phyloP scores from a whole-genome alignment of 2,797 vertebrate genomes.

The Poecile montanus region DNA sequence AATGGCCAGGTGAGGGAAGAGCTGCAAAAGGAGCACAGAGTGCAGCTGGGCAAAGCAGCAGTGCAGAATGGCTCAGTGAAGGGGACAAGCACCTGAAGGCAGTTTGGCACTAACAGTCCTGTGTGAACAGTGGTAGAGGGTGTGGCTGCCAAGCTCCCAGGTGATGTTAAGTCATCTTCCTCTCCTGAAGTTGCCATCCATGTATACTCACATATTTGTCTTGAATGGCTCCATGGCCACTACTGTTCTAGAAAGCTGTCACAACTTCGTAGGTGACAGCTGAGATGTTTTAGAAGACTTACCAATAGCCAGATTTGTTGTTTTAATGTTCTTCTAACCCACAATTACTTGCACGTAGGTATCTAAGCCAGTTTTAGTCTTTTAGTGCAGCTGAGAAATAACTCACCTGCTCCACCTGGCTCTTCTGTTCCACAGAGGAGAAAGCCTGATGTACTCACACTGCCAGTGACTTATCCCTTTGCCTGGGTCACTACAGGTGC shows the following conservation, averaged over 20 bases:
- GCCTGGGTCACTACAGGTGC: conserved; percentile 76
- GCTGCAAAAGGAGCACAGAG: background rate
- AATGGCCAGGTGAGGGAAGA: background rate
- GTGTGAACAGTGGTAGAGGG: accelerated
- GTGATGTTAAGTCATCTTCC: background rate
- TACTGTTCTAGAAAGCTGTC: background rate
- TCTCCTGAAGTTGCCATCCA: background rate
- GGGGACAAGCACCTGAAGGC: background rate
- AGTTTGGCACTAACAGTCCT: background rate
- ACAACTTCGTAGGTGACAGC: background rate
- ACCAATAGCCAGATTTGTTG: background rate
- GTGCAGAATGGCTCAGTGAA: background rate
- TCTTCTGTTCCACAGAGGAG: background rate
- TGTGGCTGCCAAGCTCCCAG: background rate
- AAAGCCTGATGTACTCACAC: background rate
- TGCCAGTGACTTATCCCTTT: background rate
- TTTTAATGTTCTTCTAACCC: background rate
- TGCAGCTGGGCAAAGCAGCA: background rate
- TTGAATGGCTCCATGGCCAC: background rate
- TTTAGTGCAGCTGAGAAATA: background rate
- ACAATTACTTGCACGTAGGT: background rate
- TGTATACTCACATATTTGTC: accelerated
- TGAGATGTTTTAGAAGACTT: background rate
- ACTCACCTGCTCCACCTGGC: accelerated
- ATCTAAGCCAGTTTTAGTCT: background rate